Base-by-base conservation (phyloP, 2,888 invertebrate genomes). In the Andrena bicolor region DNA sequence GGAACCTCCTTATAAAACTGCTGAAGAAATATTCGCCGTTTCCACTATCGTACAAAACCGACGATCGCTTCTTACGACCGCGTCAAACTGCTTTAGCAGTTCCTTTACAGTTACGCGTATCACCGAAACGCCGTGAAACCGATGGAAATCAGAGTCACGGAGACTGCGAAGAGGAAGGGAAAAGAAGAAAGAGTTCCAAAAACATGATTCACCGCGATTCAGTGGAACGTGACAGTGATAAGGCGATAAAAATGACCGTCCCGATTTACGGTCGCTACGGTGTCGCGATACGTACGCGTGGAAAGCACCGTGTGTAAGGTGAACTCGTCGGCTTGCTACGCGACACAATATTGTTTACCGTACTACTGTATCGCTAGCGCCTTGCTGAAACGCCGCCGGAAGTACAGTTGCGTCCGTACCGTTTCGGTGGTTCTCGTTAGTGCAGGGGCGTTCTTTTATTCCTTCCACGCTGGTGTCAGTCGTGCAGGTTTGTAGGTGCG, bases 141-240 rank as follows among this genome's bases (percentile, higher is more conserved):
- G 71, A 2, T 48, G 23, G 32, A 30, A 8, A 30, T 16, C n/a
- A 26, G 64, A 32, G 20, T 1, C n/a, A 20, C 13, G 10, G 10
- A 20, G 6, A 26, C 16, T 7, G 8, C 3, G 4, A 23, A 26
- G n/a, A 5, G 6, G 13, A 20, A 61, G 13, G 7, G 49, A 41
- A 49, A 35, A 10, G 53, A 30, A 16, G 60, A 28, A 61, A 68
- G 26, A 65, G 48, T 68, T 56, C 35, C 56, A 56, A 16, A 76
- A 78, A 71, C 41, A 68, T 85, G 80, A 87, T 63, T 85, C 83
- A 85, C 76, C 58, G 28, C 32, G 35, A 72, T 75, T 76, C 61
- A 60, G 64, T 26, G 28, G 41, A 68, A 58, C 64, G 49, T 20
- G 58, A 76, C 75, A 74, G 23, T 66, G 78, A 80, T 76, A 79